phyloP scores from a whole-genome alignment of 1,140 invertebrate species.

The Triops longicaudatus region DNA sequence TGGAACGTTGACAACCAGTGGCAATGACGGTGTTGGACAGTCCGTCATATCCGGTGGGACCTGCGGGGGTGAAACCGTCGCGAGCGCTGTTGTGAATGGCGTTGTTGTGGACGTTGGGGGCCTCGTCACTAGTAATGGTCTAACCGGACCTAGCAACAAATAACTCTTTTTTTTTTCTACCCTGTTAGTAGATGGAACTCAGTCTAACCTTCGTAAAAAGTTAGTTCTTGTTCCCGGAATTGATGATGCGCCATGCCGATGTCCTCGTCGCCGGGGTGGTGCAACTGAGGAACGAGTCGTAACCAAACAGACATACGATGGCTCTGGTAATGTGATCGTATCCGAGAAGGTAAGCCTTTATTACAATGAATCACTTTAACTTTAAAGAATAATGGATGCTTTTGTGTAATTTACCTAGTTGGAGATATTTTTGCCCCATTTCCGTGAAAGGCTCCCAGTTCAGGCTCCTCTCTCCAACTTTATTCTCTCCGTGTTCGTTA shows the following conservation, averaged over 20 bases:
- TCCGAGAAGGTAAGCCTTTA: slow-evolving; percentile 54
- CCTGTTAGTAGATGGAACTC: neutral
- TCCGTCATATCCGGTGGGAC: neutral
- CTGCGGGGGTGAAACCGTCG: neutral
- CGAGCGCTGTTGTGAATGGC: neutral
- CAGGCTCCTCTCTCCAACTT: slow-evolving; percentile 29
- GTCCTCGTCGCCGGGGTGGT: slow-evolving; percentile 59
- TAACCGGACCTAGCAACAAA: neutral
- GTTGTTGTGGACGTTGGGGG: neutral
- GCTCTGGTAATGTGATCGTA: slow-evolving; percentile 74
- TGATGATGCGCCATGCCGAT: slow-evolving; percentile 69
- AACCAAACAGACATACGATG: slow-evolving; percentile 87
- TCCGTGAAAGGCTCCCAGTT: slow-evolving; percentile 38
- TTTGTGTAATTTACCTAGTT: slow-evolving; percentile 35
- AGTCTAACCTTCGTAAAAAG: slow-evolving; percentile 58
- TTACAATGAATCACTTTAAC: neutral
- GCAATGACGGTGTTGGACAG: neutral
- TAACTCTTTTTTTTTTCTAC: neutral
- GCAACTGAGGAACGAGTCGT: slow-evolving; percentile 78
- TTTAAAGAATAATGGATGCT: slow-evolving; percentile 6
- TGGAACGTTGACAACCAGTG: neutral
- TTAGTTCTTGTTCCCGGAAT: slow-evolving; percentile 51
- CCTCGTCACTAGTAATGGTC: neutral
- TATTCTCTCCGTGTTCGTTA: slow-evolving; percentile 28
- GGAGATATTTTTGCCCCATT: slow-evolving; percentile 39